phyloP scores from a whole-genome alignment of 2,113 vertebrate genomes.

The Macquaria ambigua region DNA sequence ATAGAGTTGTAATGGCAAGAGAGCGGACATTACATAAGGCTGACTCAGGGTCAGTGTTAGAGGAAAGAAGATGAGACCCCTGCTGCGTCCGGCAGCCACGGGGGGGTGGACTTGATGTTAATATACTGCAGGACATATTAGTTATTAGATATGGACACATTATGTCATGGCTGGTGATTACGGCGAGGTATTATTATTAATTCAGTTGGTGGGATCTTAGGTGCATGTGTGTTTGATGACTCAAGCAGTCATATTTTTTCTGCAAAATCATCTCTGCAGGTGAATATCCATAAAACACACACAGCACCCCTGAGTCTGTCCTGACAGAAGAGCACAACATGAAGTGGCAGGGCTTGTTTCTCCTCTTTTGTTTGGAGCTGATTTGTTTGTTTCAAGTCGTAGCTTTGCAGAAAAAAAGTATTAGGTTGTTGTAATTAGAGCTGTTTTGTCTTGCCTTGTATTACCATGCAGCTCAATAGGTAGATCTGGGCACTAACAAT shows the following conservation, averaged over 20 bases:
- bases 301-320: background rate
- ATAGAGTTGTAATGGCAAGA: conserved; percentile 42
- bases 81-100: too few relatives aligned
- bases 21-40: conserved; percentile 39
- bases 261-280: conserved; percentile 33
- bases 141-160: conserved; percentile 36
- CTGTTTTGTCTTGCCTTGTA: background rate
- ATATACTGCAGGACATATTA: conserved; percentile 30
- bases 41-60: conserved; percentile 46
- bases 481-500: background rate
- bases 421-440: background rate
- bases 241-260: conserved; percentile 23
- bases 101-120: conserved; percentile 18
- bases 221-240: conserved; percentile 13
- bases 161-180: conserved; percentile 36
- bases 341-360: background rate
- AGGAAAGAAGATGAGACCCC: conserved; percentile 32
- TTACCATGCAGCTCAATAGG: background rate
- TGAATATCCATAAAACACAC: conserved; percentile 13
- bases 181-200: conserved; percentile 30
- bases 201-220: conserved; percentile 25
- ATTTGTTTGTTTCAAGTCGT: background rate
- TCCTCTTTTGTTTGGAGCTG: background rate
- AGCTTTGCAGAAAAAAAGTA: too few relatives aligned
- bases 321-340: background rate